Evolutionary conservation across 2,113 vertebrate species (phyloP), one percentile per base, ranked within the genome.

Genomic region (Pomatorhinus ruficollis): DNA sequence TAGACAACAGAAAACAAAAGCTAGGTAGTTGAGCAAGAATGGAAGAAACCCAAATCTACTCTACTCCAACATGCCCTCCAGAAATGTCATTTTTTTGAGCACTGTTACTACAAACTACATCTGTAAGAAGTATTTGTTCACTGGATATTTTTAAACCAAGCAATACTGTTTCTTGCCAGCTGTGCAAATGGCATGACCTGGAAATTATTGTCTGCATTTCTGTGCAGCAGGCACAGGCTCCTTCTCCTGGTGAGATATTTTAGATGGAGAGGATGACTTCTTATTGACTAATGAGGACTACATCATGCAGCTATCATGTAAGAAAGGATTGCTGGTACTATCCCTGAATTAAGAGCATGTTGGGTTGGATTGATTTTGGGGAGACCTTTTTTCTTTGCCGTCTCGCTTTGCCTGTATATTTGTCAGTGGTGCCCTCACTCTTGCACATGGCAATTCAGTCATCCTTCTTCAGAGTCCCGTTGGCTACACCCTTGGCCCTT

Each of bases 311-410:
- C 68, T 94, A 59, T 63, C 12, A 5, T 9, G 12, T 90, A 54
- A 70, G 63, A 93, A 91, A 93, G 31, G 75, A 78, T 33, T 92
- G 69, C 69, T 93, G 76, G 54, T 66, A 87, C 60, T 94, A 42
- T 68, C 86, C 88, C 92, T 95, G 90, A 97, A 96, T 89, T 82
- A 92, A 92, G 76, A 79, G 61, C 69, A 33, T 28, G 39, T 90
- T 86, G 63, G 18, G 42, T 60, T 80, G 40, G n/a, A 22, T 8
- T 79, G 45, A 35, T 45, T 77, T 80, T 24, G 47, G 52, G 39
- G 61, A 92, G n/a, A 24, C 16, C 12, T 49, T 76, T 86, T 71
- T 74, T 11, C 27, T 83, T 74, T 85, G 42, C 61, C 20, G 22
- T 83, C 53, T 78, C 65, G 28, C 57, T 87, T 75, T 82, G 47